Evolutionary conservation across 1,140 invertebrate species (phyloP), one percentile per base, ranked within the genome.

Genomic region (Diachasma alloeum): DNA sequence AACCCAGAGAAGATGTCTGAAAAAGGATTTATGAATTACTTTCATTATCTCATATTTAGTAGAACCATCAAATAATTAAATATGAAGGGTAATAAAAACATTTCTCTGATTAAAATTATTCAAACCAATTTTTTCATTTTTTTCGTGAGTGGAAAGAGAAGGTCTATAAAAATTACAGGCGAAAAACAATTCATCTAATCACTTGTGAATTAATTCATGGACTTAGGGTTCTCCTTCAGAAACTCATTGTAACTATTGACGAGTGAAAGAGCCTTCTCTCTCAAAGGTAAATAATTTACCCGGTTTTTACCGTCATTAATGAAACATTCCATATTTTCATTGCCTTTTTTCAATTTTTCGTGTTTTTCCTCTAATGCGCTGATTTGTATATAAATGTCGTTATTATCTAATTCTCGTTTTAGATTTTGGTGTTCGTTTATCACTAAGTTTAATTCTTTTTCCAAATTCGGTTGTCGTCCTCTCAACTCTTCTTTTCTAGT

Each of bases 331-430:
- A 83, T 79, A 1, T 72, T 75, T 24, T 84, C 83, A 72, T 85
- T 87, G 15, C 81, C 84, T 59, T 81, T 67, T 13, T 81, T 83
- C 4, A 88, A 68, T 17, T 80, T 85, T 39, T 83, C 81, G 5
- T 89, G 42, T 63, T 85, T 88, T 36, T 85, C 84, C 59, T 90
- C 85, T 6, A 90, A 63, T 4, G 76, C 72, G 74, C 78, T 85
- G 3, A 90, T 87, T n/a, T 87, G 82, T 4, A 77, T 71, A 81
- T 90, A 90, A 53, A 82, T 82, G 53, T 87, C 84, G 76, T 90
- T 88, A 36, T 79, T 80, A n/a, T 86, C 73, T 9, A 90, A 72
- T 22, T 74, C 69, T 19, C 81, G 74, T 74, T 87, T 85, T 15
- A 89, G 78, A 66, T 84, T 79, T 5, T 83, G 44, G 17, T 87